These are phyloP conservation scores for Phocoena phocoena DNA, from an alignment of 2,113 vertebrate genomes.

Conservation along the genomic window DNA sequence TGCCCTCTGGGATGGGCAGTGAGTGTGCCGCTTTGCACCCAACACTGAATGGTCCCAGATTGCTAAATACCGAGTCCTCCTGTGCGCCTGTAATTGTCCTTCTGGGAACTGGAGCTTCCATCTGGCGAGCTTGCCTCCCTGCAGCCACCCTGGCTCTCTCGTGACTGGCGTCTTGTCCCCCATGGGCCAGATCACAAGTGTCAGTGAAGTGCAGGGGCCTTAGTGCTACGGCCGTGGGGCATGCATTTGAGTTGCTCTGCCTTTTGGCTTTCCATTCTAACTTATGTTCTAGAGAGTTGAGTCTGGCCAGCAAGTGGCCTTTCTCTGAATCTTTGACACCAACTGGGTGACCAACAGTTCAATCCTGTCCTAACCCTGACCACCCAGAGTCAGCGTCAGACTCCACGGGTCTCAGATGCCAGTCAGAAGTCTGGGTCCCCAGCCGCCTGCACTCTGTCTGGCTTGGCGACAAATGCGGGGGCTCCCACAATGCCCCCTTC, in stretches of 20 bases:
- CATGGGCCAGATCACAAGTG: not conserved
- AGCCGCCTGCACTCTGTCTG: not conserved
- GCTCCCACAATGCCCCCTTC: not conserved
- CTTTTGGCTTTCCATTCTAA: not conserved
- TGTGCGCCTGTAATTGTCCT: not conserved
- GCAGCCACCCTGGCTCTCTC: not conserved
- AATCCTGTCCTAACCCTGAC: not conserved
- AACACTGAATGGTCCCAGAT: not conserved
- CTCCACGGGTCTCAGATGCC: not conserved
- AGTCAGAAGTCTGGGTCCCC: no score
- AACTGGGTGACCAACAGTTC: not conserved
- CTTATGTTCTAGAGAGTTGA: not conserved
- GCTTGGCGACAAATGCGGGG: no score
- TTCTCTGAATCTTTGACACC: not conserved
- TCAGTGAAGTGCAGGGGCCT: not conserved
- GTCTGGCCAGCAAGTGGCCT: not conserved
- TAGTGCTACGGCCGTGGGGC: not conserved
- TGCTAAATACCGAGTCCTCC: not conserved
- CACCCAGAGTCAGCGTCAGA: not conserved
- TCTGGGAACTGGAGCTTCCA: not conserved
- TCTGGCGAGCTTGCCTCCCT: not conserved
- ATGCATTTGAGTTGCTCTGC: not conserved
- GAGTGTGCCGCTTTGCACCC: not conserved
- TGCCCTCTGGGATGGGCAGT: not conserved
- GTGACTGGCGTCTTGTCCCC: accelerated